Percentiles rank a stretch among this genome's conserved stretches.
Conservation (phyloP, 2,113 vertebrate species). For the Phainopepla nitens region DNA sequence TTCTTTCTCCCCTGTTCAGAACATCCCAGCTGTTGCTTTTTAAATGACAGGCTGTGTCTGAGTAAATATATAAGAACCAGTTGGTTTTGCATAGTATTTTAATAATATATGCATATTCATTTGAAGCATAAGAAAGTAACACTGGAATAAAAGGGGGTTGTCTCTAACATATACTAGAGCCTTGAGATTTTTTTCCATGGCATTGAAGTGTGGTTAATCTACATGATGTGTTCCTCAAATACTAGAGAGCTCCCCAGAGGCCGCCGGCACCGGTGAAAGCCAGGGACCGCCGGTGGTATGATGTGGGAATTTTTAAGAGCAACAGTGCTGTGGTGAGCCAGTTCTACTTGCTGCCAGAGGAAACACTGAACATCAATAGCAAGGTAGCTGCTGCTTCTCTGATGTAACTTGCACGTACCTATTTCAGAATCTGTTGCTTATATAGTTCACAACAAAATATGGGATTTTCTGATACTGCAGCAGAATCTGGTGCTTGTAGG, state of each 20-base stretch:
- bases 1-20: not conserved
- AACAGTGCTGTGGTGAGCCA: slow-evolving; percentile 87
- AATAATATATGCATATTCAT: not conserved
- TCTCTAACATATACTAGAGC: not conserved
- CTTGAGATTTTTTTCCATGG: not conserved
- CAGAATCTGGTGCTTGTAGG: not conserved
- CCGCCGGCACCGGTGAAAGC: slow-evolving; percentile 39
- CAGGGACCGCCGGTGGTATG: slow-evolving; percentile 82
- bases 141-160: not conserved
- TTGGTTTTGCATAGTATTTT: not conserved
- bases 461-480: not conserved
- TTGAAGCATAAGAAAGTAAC: not conserved
- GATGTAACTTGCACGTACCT: fast-evolving
- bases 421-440: not conserved
- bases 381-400: slow-evolving; percentile 65
- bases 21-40: not conserved
- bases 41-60: not conserved
- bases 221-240: slow-evolving; percentile 50
- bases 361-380: slow-evolving; percentile 59
- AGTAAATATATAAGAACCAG: not conserved
- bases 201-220: not conserved
- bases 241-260: slow-evolving; percentile 68
- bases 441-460: not conserved
- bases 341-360: slow-evolving; percentile 85
- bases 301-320: slow-evolving; percentile 91